Conservation (phyloP, 2,797 vertebrate genomes). For the Alosa sapidissima region DNA sequence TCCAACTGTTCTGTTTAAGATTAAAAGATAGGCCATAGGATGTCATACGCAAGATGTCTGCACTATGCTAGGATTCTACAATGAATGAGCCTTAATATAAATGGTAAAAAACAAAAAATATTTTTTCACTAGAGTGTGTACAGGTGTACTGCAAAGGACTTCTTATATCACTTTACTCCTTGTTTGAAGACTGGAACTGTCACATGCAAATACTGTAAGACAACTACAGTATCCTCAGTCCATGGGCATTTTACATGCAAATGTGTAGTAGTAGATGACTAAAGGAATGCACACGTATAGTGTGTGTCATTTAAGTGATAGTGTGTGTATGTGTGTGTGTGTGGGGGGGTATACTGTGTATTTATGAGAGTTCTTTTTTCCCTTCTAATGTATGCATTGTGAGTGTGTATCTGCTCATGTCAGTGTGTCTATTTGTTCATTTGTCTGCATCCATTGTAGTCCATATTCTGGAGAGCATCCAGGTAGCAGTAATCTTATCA, state of each 20-base stretch:
- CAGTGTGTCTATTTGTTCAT: neutral
- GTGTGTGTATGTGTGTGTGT: neutral
- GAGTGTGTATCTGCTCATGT: neutral
- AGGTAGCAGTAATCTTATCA: conserved; percentile 2
- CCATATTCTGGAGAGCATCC: neutral
- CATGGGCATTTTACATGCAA: neutral
- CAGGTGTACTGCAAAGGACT: no score
- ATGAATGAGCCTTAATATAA: no score
- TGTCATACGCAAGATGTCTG: neutral
- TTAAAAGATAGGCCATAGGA: conserved; percentile 20
- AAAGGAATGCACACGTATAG: neutral
- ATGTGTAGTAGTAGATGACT: neutral
- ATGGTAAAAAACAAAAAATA: no score
- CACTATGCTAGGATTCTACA: no score
- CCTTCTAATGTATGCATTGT: neutral
- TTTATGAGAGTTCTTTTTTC: neutral
- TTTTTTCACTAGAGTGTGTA: no score
- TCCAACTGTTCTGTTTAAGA: conserved; percentile 53
- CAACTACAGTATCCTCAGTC: neutral
- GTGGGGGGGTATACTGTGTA: neutral
- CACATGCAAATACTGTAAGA: neutral
- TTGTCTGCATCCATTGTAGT: neutral
- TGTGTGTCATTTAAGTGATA: neutral
- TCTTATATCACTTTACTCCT: neutral
- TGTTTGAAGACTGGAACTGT: neutral